Evolutionary conservation across 2,888 invertebrate genomes (phyloP), one percentile per base, ranked within the genome.

Genomic region (Patella caerulea): DNA sequence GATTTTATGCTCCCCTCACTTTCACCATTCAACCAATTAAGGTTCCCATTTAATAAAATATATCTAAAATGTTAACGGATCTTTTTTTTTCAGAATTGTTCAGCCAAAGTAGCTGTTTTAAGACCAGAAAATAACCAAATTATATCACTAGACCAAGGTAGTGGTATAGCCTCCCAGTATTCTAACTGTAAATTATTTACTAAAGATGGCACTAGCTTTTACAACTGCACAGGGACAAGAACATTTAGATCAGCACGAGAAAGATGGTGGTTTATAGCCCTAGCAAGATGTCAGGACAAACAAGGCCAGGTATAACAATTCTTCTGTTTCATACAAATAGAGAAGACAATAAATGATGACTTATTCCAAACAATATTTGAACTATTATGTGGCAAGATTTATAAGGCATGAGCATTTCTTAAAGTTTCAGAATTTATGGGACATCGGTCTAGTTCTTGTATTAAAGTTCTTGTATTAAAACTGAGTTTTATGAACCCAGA

Each of bases 251-350:
- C 96, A 0, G 94, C 95, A 0, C 93, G 98, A 74, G 97, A 96
- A 88, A 92, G 98, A 53, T 98, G 98, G 98, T 98, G 98, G 98
- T 98, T 96, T 88, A 94, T 98, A 55, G 97, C 96, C 1, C 92
- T 97, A 56, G 95, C 96, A 82, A 96, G 96, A 88, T 97, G 97
- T 89, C 80, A 73, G 9, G 94, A 94, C 70, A 94, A 94, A 86
- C 72, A 77, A 24, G 94, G 94, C 88, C 72, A 75, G 54, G 82
- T 83, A 72, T 77, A 45, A 45, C 9, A 45, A 9, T 45, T 9
- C 45, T 45, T 45, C 45, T 45, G 0, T 45, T 45, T 45, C 9
- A 45, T 45, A 9, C 45, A 45, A 45, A 45, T 45, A 45, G 45
- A 45, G 45, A 45, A 45, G 7, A 45, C 45, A 45, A 45, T 45